Evolutionary conservation across 2,797 vertebrate species (phyloP), one percentile per base, ranked within the genome.

Genomic region (Tarsius wallacei): DNA sequence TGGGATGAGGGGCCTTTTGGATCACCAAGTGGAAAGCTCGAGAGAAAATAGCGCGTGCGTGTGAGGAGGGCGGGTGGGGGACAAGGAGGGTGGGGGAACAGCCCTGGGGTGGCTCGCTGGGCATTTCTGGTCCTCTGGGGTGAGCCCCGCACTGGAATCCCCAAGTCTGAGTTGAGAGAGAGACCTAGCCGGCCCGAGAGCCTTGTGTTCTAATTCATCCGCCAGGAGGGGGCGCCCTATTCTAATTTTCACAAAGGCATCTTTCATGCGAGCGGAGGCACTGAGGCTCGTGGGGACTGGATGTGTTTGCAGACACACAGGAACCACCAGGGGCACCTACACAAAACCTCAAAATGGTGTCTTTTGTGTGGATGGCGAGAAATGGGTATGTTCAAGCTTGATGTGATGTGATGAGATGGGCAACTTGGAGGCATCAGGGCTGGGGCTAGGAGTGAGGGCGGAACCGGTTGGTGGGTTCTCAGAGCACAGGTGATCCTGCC

Each of bases 211-310:
- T 68, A 47, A 49, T 3, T 33, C 64, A 55, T 70, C 51, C 64
- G n/a, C 94, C 97, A 70, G 76, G 71, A 97, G 97, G 93, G 96
- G 91, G 91, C 47, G 1, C 90, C 31, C 68, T 74, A 5, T 78
- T 93, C 93, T 88, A 90, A 78, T 55, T 80, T 94, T 97, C 87
- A 28, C 85, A 71, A 53, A 86, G 13, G 53, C 33, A 3, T 33
- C 59, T 24, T 89, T 57, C 7, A 26, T 22, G 47, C 31, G 16
- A 31, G 42, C 55, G 4, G 55, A 83, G 74, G 3, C 74, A 1
- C n/a, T 28, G 19, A 33, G 61, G 57, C 28, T n/a, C 19, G 2
- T 13, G 47, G 28, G 22, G 36, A 13, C 36, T 8, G n/a, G 33
- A 24, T 42, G 14, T 10, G 11, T 26, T 70, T 77, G 49, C 36